These are phyloP conservation scores for Seira sanloemensis DNA, from an alignment of 2,888 invertebrate genomes.

Conservation along the genomic window DNA sequence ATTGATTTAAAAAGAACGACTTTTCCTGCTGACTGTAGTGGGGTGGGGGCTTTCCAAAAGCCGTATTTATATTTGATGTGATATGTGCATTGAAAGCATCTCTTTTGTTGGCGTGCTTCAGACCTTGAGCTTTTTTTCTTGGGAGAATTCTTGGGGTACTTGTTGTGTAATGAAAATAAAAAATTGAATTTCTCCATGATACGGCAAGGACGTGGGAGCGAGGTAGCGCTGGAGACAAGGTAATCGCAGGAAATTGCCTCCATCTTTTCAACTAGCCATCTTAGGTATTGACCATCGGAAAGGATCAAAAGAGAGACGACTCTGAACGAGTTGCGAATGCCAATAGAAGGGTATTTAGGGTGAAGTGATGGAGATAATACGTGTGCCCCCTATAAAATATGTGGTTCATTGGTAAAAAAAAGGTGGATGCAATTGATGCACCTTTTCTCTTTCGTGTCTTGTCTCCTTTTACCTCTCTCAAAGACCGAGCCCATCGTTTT, in stretches of 20 bases:
- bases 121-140: neutral
- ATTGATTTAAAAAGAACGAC: constrained; percentile 55
- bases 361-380: neutral
- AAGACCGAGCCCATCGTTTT: neutral
- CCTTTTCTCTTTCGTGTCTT: neutral
- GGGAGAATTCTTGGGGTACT: neutral
- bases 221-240: constrained; percentile 1
- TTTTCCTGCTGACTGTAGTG: too few species aligned
- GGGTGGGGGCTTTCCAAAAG: too few species aligned
- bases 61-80: neutral
- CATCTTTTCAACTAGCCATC: neutral
- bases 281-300: neutral
- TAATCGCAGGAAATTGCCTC: constrained; percentile 22
- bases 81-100: constrained; percentile 6
- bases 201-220: neutral
- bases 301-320: neutral
- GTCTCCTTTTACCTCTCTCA: neutral
- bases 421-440: constrained; percentile 9
- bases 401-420: neutral
- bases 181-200: constrained; percentile 40
- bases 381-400: neutral
- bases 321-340: neutral
- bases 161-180: constrained; percentile 25
- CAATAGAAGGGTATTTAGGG: neutral
- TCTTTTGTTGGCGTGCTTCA: constrained; percentile 22